Conservation (phyloP, 2,888 invertebrate species). For the Tholera decimalis region DNA sequence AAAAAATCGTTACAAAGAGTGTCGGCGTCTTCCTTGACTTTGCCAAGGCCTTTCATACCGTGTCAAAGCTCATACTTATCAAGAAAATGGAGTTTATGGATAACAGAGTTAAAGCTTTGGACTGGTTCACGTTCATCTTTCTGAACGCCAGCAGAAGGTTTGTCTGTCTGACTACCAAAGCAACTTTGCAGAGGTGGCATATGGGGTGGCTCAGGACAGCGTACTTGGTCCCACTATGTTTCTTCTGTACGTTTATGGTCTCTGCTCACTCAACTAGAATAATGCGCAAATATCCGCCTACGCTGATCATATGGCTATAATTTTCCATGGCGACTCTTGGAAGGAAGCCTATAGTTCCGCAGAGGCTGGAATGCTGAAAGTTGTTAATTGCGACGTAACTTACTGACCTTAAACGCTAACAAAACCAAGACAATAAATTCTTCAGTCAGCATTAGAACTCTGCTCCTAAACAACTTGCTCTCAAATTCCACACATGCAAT, state of each 20-base stretch:
- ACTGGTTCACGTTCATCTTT: not conserved
- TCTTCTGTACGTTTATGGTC: not conserved
- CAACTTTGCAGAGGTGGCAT: not conserved
- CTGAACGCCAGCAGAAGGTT: not conserved
- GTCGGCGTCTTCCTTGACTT: too few species aligned
- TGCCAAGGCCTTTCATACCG: too few species aligned
- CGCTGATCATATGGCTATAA: not conserved
- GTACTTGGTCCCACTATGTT: not conserved
- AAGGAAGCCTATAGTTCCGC: not conserved
- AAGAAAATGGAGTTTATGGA: not conserved
- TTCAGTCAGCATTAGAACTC: too few species aligned
- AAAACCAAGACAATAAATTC: too few species aligned
- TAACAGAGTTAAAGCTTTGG: not conserved
- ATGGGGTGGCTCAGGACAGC: not conserved
- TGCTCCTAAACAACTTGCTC: too few species aligned
- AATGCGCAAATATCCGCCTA: not conserved
- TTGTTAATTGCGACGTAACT: too few species aligned
- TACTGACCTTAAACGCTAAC: too few species aligned
- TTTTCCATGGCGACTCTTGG: not conserved
- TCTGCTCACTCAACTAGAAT: not conserved
- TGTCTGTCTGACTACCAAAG: not conserved
- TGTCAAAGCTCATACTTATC: too few species aligned
- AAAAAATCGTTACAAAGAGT: too few species aligned
- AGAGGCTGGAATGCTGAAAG: too few species aligned
- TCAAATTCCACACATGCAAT: too few species aligned